These are phyloP conservation scores for Andrena cerasifolii DNA, from an alignment of 1,140 invertebrate species.

Conservation along the genomic window DNA sequence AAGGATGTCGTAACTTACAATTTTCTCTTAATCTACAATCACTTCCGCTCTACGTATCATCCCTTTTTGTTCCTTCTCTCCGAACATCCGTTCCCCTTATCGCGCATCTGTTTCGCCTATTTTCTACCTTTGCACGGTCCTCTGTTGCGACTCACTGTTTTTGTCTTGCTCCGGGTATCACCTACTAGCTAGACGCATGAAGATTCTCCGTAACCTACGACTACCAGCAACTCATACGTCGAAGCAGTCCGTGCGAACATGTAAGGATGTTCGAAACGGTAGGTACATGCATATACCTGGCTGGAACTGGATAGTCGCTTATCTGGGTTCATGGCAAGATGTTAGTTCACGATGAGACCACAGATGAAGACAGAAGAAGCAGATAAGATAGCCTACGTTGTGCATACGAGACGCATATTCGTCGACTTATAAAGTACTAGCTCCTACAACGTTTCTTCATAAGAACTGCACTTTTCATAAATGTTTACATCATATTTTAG, in stretches of 20 bases:
- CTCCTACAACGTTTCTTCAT: not conserved
- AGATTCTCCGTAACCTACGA: not conserved
- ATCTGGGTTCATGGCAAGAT: not conserved
- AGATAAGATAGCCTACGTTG: not conserved
- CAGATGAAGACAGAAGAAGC: not conserved
- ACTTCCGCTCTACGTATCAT: not conserved
- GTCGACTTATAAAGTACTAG: not conserved
- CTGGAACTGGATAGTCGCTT: not conserved
- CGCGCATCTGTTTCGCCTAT: not conserved
- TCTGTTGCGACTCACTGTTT: not conserved
- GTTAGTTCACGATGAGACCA: not conserved
- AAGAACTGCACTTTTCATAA: no score
- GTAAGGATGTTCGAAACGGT: not conserved
- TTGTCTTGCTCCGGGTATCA: not conserved
- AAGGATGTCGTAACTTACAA: slow-evolving; percentile 1
- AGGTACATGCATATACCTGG: not conserved
- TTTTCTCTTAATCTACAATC: slow-evolving; percentile 19
- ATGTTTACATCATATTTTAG: no score
- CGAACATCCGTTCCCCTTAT: not conserved
- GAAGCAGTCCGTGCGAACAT: not conserved
- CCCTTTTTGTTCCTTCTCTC: not conserved
- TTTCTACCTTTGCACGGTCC: no score
- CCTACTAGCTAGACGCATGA: not conserved
- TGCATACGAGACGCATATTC: no score
- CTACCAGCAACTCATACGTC: not conserved